Evolutionary conservation across 2,888 invertebrate species (phyloP), one percentile per base, ranked within the genome.

Genomic region (Ochropleura plecta): DNA sequence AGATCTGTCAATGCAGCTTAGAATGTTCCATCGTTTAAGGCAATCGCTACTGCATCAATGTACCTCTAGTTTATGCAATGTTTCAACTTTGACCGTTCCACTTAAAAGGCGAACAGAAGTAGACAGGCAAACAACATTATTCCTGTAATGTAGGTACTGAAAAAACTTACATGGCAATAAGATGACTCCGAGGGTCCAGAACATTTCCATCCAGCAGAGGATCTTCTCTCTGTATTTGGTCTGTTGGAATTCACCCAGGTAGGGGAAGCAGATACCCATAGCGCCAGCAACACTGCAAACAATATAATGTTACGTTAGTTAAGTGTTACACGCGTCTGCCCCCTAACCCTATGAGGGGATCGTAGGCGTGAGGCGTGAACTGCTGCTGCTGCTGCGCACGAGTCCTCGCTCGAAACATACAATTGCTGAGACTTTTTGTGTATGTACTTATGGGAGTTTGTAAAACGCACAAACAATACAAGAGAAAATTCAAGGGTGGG

Each of bases 181-280:
- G 88, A 98, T 98, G 71, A 98, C 98, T 80, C 98, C 98, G 65
- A 98, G 93, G 53, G 98, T 98, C 98, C 98, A 98, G 95, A 98
- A 98, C 95, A 98, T 96, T 96, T 98, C 98, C 98, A 98, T 98
- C 98, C 98, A 98, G 94, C 98, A 98, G 78, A 98, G 97, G 90
- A 98, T 98, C 88, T 97, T 98, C 92, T 98, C 98, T 91, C 98
- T 97, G 94, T 98, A 97, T 93, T 97, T 98, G 74, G 98, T 98
- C 60, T 98, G 97, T 90, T 98, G 98, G 94, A 98, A 98, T 95
- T 98, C 98, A 81, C 98, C 98, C 88, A 98, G 95, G 94, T 98
- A 98, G 0, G 98, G 98, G 94, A 98, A 98, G 88, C 98, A 98
- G 89, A 98, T 98, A 88, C 98, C 98, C 98, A 98, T 98, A 73